Percentiles rank a stretch among this genome's conserved stretches.
These are phyloP conservation scores for Plodia interpunctella DNA, from an alignment of 1,140 invertebrate species.

Conservation along the genomic window DNA sequence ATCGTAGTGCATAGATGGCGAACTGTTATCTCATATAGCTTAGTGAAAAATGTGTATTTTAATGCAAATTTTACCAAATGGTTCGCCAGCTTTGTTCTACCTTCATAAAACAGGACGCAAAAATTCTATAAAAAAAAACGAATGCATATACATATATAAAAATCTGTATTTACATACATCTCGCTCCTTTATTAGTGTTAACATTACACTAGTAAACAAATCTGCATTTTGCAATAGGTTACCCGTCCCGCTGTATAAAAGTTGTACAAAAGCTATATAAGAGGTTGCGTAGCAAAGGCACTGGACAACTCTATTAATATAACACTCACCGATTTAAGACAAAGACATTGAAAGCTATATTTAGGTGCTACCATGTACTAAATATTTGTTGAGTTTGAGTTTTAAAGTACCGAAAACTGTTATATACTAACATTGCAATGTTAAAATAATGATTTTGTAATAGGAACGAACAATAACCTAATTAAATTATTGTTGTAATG, in stretches of 20 bases:
- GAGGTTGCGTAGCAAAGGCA: neutral
- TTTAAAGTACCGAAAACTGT: neutral
- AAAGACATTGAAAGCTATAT: neutral
- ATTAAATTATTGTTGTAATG: neutral
- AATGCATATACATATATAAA: slow-evolving; percentile 49
- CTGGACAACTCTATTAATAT: neutral
- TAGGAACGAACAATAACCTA: slow-evolving; percentile 6
- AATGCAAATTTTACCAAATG: neutral
- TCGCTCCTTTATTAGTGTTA: slow-evolving; percentile 16
- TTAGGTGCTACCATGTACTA: neutral
- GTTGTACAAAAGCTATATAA: slow-evolving; percentile 1
- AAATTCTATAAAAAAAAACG: slow-evolving; percentile 2
- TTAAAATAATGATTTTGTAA: neutral
- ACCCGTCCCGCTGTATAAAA: neutral
- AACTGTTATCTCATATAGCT: neutral
- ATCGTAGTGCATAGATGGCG: neutral
- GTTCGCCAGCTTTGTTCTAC: neutral
- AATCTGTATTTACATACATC: slow-evolving; percentile 55
- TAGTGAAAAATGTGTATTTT: slow-evolving; percentile 22
- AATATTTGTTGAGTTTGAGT: neutral
- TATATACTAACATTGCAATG: neutral
- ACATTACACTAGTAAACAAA: slow-evolving; percentile 5
- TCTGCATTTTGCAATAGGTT: neutral
- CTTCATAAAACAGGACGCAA: neutral
- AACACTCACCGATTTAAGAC: neutral